Evolutionary conservation across 2,888 invertebrate genomes (phyloP).

Genomic region (Onchidella celtica): DNA sequence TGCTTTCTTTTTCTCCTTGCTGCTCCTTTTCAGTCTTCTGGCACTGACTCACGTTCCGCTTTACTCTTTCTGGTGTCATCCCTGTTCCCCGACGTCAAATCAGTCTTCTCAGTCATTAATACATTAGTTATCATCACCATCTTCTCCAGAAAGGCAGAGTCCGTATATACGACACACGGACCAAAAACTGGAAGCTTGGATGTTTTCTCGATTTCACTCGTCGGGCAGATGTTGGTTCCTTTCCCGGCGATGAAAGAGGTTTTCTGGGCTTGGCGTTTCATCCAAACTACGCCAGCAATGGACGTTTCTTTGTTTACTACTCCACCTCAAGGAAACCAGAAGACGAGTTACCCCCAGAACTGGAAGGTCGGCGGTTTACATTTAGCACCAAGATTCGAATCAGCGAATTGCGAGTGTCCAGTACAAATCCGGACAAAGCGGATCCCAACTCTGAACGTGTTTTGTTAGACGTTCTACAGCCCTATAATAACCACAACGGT

Average conservation of each 20-base stretch:
- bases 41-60: too few relatives aligned
- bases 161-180: conserved; percentile 20
- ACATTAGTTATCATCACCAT: too few relatives aligned
- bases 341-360: conserved; percentile 9
- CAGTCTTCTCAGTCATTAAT: too few relatives aligned
- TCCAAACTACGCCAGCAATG: conserved; percentile 56
- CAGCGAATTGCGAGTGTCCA: conserved; percentile 62
- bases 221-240: neutral
- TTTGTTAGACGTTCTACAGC: conserved; percentile 71
- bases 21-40: too few relatives aligned
- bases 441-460: conserved; percentile 61
- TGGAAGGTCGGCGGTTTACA: neutral
- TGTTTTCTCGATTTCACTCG: conserved; percentile 41
- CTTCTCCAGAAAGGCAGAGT: conserved; percentile 41
- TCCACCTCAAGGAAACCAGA: conserved; percentile 51
- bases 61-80: too few relatives aligned
- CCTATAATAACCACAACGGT: conserved; percentile 77
- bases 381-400: conserved; percentile 60
- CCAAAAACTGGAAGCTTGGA: conserved; percentile 16
- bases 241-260: conserved; percentile 44
- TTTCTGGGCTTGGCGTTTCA: conserved; percentile 51
- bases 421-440: conserved; percentile 61
- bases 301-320: conserved; percentile 74
- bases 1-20: too few relatives aligned
- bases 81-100: too few relatives aligned